Base-by-base conservation (phyloP, 2,888 invertebrate genomes). In the Selenia dentaria region DNA sequence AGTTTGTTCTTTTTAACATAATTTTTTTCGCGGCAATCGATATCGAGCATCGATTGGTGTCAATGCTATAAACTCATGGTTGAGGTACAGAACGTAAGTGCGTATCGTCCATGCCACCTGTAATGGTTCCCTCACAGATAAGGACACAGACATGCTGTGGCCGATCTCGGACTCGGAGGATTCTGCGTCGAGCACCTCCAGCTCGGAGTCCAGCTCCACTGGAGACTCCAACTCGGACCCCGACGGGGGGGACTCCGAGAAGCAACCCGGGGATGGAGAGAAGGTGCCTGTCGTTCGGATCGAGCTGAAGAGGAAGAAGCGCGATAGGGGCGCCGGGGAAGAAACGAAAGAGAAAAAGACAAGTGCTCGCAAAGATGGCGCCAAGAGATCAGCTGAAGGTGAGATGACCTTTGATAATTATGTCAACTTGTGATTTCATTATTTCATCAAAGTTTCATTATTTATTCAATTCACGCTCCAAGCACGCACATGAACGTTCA, bases 121-220 rank as follows among this genome's bases (percentile, higher is more conserved):
- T 16, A 3, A 16, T 3, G 2, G 4, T 16, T 16, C 2, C 16
- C 4, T 16, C 16, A 6, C 27, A 39, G 39, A 39, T 5, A 40
- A 33, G n/a, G 18, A 45, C 18, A 34, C 45, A 28, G 39, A 47
- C 28, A 41, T 47, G 47, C 16, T 31, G 20, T 37, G 33, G 40
- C 28, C 9, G 27, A 16, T 28, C 4, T 18, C 18, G 6, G 37
- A 28, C 3, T 27, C 36, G 10, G 16, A 16, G 16, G 16, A 16
- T 16, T 3, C 16, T 4, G 4, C 16, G 16, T 16, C 16, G 16
- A 16, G 16, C 16, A 16, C 16, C 16, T 33, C 33, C 12, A 6
- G 6, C 14, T 35, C 35, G 4, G n/a, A 4, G n/a, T 4, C n/a
- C 37, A 36, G 9, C 18, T 31, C 37, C 26, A 22, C 13, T 11